Conservation (phyloP, 2,113 vertebrate species). For the Ctenomys sociabilis region DNA sequence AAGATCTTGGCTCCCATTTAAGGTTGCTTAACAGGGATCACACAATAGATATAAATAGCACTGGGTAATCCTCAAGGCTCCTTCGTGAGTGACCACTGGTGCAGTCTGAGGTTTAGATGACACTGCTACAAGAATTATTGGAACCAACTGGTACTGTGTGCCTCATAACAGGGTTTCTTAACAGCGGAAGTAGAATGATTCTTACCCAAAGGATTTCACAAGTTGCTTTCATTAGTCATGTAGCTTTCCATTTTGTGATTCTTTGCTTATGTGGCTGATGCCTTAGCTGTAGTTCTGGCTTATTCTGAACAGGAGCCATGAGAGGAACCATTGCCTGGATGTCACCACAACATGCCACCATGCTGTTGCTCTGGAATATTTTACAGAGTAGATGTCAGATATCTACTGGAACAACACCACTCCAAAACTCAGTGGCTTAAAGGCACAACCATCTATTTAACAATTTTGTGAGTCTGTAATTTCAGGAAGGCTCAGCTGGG, state of each 20-base stretch:
- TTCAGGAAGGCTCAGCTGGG: not conserved
- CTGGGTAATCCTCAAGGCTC: slow-evolving; percentile 57
- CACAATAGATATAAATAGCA: slow-evolving; percentile 69
- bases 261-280: not conserved
- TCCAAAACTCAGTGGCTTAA: slow-evolving; percentile 35
- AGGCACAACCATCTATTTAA: not conserved
- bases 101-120: slow-evolving; percentile 67
- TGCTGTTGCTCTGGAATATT: not conserved
- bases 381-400: slow-evolving; percentile 8
- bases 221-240: not conserved
- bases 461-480: not conserved
- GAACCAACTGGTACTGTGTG: not conserved
- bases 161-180: slow-evolving; percentile 40
- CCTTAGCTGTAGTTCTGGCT: not conserved
- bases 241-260: not conserved
- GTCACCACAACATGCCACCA: not conserved
- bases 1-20: slow-evolving; percentile 41
- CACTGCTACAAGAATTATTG: slow-evolving; percentile 36
- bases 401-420: not conserved
- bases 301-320: not conserved
- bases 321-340: accelerated
- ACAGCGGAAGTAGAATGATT: slow-evolving; percentile 5
- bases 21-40: slow-evolving; percentile 36
- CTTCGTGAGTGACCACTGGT: slow-evolving; percentile 50
- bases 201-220: not conserved